Evolutionary conservation across 2,797 vertebrate species (phyloP).

Genomic region (Tauraco hartlaubi): DNA sequence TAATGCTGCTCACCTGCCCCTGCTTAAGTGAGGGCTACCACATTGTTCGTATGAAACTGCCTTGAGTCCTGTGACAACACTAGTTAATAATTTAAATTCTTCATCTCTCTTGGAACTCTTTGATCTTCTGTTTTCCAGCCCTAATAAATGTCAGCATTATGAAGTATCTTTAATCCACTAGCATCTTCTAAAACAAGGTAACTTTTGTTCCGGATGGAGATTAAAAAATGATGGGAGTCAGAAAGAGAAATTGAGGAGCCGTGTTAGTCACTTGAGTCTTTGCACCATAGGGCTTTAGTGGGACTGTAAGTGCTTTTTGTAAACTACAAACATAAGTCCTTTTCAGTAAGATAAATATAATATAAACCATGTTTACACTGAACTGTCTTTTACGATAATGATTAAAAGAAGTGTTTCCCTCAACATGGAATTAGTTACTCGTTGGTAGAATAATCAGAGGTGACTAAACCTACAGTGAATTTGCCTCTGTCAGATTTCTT

Average conservation of each 20-base stretch:
- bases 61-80: background rate
- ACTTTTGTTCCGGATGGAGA: background rate
- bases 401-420: background rate
- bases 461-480: background rate
- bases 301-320: background rate
- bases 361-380: background rate
- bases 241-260: background rate
- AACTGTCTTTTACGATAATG: background rate
- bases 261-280: background rate
- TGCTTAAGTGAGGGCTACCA: background rate
- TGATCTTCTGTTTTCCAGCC: constrained; percentile 21
- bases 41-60: background rate
- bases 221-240: background rate
- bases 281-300: background rate
- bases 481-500: background rate
- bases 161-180: constrained; percentile 4
- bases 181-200: background rate
- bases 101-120: background rate
- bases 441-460: background rate
- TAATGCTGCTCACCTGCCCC: background rate
- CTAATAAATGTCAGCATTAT: background rate
- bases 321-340: background rate
- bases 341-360: background rate
- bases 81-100: constrained; percentile 25
- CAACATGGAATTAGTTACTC: background rate